Evolutionary conservation across 2,888 invertebrate genomes (phyloP), one percentile per base, ranked within the genome.

Genomic region (Oscheius onirici): DNA sequence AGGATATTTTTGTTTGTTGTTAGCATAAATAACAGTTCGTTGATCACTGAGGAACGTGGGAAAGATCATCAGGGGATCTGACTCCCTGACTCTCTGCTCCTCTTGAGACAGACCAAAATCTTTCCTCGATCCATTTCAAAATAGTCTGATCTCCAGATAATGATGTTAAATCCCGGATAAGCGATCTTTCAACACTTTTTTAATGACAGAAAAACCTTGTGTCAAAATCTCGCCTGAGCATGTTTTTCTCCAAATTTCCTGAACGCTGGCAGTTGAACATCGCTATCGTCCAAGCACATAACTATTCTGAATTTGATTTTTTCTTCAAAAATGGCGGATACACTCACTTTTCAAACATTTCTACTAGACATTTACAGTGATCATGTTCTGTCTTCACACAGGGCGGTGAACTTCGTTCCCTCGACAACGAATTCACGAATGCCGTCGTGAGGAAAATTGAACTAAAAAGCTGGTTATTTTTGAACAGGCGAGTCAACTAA

Each of bases 371-470:
- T 67, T 79, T 79, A 71, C 79, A 81, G 49, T 81, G 81, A 58
- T 81, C 81, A 43, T 79, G 73, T 57, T 81, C 81, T 1, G 81
- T 81, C 51, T 79, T 81, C 1, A 81, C 81, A 1, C 76, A 66
- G 2, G 76, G 75, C n/a, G 81, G 79, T 0, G 79, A 74, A 8
- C 71, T 67, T 20, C 76, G 60, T 66, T 77, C 82, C 43, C 77
- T 73, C 26, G 77, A 77, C 67, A 78, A 65, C n/a, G 79, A 82
- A 70, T 78, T 80, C n/a, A 79, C 80, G 40, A 78, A 79, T 1
- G 78, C 82, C 6, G 79, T 82, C 11, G 79, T 82, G 17, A 80
- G 66, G 69, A 79, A 80, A 17, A 80, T 82, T 10, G 79, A 82
- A 54, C 82, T 81, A 70, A 34, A 54, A 15, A 51, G 24, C 28